A percentile compares a stretch with the other conserved stretches of the same genome.
Conservation (phyloP, 2,888 invertebrate genomes). For the Saturnia pavonia region DNA sequence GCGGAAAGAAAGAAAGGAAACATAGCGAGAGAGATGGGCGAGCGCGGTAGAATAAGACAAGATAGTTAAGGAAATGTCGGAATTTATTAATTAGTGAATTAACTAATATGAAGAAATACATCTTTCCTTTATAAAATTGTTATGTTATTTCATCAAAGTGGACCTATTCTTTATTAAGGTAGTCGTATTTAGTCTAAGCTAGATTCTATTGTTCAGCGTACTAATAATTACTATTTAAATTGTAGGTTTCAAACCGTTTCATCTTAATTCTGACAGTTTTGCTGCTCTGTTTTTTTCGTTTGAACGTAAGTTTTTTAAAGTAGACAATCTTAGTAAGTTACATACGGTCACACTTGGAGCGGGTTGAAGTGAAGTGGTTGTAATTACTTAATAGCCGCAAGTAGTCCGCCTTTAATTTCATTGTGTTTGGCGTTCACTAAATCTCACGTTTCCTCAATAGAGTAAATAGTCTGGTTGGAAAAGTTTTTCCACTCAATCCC, state of each 20-base stretch:
- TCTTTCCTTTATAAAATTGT: not conserved
- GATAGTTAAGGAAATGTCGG: too few relatives aligned
- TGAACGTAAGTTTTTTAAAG: not conserved
- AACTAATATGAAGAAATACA: not conserved
- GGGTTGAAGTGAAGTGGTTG: not conserved
- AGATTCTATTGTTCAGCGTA: too few relatives aligned
- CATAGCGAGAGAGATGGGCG: too few relatives aligned
- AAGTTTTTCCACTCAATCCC: not conserved
- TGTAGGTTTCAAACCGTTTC: not conserved
- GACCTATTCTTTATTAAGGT: not conserved
- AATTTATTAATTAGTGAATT: not conserved
- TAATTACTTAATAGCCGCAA: not conserved
- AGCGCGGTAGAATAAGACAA: too few relatives aligned
- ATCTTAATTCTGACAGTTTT: too few relatives aligned
- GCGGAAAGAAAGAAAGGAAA: too few relatives aligned
- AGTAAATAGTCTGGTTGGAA: not conserved
- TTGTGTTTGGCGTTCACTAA: not conserved
- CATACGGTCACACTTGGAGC: not conserved
- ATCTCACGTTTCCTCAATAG: not conserved
- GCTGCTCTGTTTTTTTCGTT: too few relatives aligned
- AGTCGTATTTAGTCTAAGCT: not conserved
- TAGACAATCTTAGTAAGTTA: not conserved
- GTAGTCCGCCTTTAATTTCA: not conserved
- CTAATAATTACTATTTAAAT: not conserved
- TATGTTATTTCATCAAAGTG: not conserved